Evolutionary conservation across 2,797 vertebrate genomes (phyloP), one percentile per base, ranked within the genome.

Genomic region (Lindbergichthys nudifrons): DNA sequence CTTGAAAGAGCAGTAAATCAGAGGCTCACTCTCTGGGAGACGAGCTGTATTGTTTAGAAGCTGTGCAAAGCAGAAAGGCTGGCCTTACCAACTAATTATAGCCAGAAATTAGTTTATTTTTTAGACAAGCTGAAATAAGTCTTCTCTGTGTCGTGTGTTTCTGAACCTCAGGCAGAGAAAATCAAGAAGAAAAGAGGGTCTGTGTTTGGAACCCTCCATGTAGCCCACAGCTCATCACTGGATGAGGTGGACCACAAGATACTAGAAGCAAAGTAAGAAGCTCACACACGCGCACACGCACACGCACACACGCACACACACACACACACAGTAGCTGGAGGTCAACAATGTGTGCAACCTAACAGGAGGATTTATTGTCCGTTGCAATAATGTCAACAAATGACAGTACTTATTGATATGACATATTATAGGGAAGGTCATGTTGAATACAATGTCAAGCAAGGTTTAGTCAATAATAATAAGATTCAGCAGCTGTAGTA

Each of bases 191-290:
- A 99, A 91, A 92, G 98, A 88, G 93, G 95, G 71, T 97, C 97
- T 23, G 96, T 99, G 18, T 98, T 99, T 75, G 98, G 98, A 62
- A 99, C 98, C 7, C 93, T 99, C 65, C 98, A 99, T 3, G 98
- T 99, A 9, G 98, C 98, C 76, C 98, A 99, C 87, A 99, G 98
- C 82, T 99, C 98, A 23, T 99, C 98, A 1, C 92, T 99, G 65
- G 98, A 99, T 78, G 98, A 99, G 90, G 98, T 99, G 84, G 98
- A 99, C 92, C 98, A 99, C 93, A 99, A 99, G 94, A 99, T 99
- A 90, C 96, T 99, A 79, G 97, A 98, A 92, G 98, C 98, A 88
- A 99, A 99, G 98, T 99, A 95, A 96, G 96, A 23, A 50, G 23
- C 41, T 1, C 7, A 15, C 19, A 5, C 52, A 53, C 12, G 42